A percentile compares a stretch with the other conserved stretches of the same genome.
Evolutionary conservation across 2,888 invertebrate species (phyloP).

Genomic region (Glaucopsyche alexis): DNA sequence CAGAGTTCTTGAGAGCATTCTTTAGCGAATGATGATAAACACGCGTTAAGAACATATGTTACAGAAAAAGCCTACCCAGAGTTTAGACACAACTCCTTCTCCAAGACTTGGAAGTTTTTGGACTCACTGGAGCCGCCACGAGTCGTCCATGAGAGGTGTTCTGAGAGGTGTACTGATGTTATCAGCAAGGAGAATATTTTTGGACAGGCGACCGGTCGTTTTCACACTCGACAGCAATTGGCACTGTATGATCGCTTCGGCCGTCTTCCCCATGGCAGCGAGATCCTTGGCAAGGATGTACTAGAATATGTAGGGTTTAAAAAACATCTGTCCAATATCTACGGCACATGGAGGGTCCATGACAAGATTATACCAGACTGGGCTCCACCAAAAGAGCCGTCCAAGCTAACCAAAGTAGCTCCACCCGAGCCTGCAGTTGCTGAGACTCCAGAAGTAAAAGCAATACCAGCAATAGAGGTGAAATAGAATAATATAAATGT

Average conservation of each 20-base stretch:
- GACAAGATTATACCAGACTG: slow-evolving; percentile 96
- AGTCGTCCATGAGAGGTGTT: slow-evolving; percentile 92
- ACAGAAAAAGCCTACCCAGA: slow-evolving; percentile 94
- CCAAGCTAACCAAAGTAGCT: slow-evolving; percentile 76
- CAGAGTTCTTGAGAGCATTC: too few species aligned
- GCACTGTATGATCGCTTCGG: slow-evolving; percentile 98
- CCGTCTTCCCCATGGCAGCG: slow-evolving; percentile 94
- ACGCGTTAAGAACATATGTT: slow-evolving; percentile 73
- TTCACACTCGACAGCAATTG: slow-evolving; percentile 94
- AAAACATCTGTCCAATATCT: slow-evolving; percentile 93
- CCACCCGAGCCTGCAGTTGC: too few species aligned
- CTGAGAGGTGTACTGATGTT: slow-evolving; percentile 87
- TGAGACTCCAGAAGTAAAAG: slow-evolving; percentile 41
- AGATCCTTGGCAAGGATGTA: slow-evolving; percentile 93
- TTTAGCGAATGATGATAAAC: slow-evolving; percentile 80
- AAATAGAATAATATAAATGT: slow-evolving; percentile 48
- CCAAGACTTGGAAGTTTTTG: slow-evolving; percentile 94
- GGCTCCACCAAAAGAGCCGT: slow-evolving; percentile 85
- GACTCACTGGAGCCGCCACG: slow-evolving; percentile 92
- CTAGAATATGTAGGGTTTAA: slow-evolving; percentile 99
- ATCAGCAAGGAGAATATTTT: slow-evolving; percentile 91
- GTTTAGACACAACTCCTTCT: slow-evolving; percentile 85
- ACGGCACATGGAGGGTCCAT: slow-evolving; percentile 96
- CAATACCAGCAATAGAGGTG: slow-evolving; percentile 49
- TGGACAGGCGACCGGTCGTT: slow-evolving; percentile 92